Base-by-base conservation (phyloP, 2,888 invertebrate genomes). In the Agonopterix subpropinquella region DNA sequence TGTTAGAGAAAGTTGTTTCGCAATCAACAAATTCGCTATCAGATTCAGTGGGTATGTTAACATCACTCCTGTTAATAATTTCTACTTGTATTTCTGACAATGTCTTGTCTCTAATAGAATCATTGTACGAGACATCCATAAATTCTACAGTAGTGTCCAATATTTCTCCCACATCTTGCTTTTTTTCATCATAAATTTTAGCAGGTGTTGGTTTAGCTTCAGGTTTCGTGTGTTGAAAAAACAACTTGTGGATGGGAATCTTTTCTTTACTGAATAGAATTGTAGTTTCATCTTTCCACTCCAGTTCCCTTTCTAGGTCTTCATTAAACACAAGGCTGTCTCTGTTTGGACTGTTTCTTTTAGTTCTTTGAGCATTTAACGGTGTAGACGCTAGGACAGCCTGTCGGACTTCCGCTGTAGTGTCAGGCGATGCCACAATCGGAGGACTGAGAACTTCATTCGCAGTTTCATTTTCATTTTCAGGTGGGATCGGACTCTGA, bases 21-120 rank as follows among this genome's bases (percentile, higher is more conserved):
- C 87, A 87, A 54, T 88, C 87, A 41, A 81, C 59, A 77, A 87
- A 87, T 54, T 86, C 86, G 62, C 73, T 62, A 54, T 87, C 87
- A 4, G 86, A 85, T 52, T 86, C 85, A 36, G 53, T 57, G 35
- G 48, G 45, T 47, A 44, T 42, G 5, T 28, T 28, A 28, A 28
- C 28, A 7, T 28, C 28, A 28, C 28, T 28, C 28, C 28, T 28
- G 28, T 28, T 28, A 28, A 28, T 28, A 28, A 28, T 28, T 48
- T 51, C 53, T 28, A 36, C 36, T 50, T 63, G 56, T 41, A 53
- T 49, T 15, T 71, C 63, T 15, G 67, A 72, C 56, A 46, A 11
- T n/a, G 72, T 73, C 55, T 58, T 73, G 47, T 79, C 72, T 54
- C 46, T 59, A 2, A 67, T 41, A 39, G 77, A 70, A 51, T 76